Evolutionary conservation across 2,888 invertebrate species (phyloP).

Genomic region (Microctonus hyperodae): DNA sequence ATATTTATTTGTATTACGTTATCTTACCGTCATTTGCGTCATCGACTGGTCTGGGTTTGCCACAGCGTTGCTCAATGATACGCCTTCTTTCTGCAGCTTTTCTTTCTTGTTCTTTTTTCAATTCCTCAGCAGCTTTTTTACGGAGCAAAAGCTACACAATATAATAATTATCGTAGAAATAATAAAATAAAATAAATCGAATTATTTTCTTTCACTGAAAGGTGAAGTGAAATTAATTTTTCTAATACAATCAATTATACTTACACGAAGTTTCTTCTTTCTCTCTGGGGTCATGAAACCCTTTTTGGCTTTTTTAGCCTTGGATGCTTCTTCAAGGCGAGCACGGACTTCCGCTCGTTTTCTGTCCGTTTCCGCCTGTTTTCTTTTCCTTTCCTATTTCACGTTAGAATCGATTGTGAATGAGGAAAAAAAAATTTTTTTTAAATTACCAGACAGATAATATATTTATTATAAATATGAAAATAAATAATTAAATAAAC

Average conservation of each 20-base stretch:
- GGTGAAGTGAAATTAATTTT: not conserved
- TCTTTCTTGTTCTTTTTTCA: constrained; percentile 99
- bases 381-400: constrained; percentile 92
- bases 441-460: too few relatives aligned
- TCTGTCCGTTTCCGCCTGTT: constrained; percentile 97
- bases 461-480: not conserved
- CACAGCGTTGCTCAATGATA: constrained; percentile 95
- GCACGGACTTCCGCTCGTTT: constrained; percentile 99
- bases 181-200: not conserved
- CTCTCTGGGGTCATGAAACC: constrained; percentile 99
- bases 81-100: constrained; percentile 98
- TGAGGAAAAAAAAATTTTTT: not conserved
- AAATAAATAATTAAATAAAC: not conserved
- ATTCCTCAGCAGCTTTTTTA: constrained; percentile 99
- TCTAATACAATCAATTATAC: constrained; percentile 54
- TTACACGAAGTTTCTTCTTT: constrained; percentile 99
- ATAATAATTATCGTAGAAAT: constrained; percentile 1
- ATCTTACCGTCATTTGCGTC: constrained; percentile 92
- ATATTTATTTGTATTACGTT: not conserved
- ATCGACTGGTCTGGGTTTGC: constrained; percentile 88
- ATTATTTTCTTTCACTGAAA: not conserved
- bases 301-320: constrained; percentile 99
- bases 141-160: constrained; percentile 90
- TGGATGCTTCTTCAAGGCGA: constrained; percentile 98
- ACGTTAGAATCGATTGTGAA: too few relatives aligned